Percentiles rank a stretch among this genome's conserved stretches.
Evolutionary conservation across 2,888 invertebrate genomes (phyloP).

Genomic region (Torymus auratus): DNA sequence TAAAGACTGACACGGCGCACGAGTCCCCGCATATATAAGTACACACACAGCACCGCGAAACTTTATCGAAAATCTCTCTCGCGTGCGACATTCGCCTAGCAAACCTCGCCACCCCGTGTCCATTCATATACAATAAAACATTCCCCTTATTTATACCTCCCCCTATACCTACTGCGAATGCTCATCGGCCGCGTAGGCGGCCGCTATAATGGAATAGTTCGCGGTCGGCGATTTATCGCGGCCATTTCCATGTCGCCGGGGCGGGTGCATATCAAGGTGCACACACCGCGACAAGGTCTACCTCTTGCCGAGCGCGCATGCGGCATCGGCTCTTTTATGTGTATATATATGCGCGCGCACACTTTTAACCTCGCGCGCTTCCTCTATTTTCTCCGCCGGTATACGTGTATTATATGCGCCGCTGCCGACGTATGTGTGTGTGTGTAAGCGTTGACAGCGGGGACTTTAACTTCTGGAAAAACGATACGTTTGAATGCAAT

Average conservation of each 20-base stretch:
- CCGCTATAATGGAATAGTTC: slow-evolving; percentile 75
- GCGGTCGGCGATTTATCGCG: slow-evolving; percentile 74
- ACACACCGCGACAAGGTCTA: slow-evolving; percentile 24
- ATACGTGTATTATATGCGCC: too few relatives aligned
- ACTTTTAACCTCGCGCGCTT: too few relatives aligned
- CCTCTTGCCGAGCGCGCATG: slow-evolving; percentile 12
- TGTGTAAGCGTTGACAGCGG: not conserved
- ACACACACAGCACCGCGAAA: not conserved
- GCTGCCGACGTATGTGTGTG: not conserved
- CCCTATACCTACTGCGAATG: not conserved
- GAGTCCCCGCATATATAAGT: not conserved
- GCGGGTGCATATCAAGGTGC: slow-evolving; percentile 62
- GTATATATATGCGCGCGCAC: too few relatives aligned
- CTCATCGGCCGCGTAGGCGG: slow-evolving; percentile 50
- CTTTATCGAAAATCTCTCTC: slow-evolving; percentile 47
- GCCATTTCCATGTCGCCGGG: slow-evolving; percentile 72
- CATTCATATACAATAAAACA: slow-evolving; percentile 16
- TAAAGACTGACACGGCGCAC: slow-evolving; percentile 14
- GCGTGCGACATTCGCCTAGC: slow-evolving; percentile 24
- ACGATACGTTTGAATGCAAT: too few relatives aligned
- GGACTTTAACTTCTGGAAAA: not conserved
- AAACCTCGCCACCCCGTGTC: not conserved
- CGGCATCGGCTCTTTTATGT: not conserved
- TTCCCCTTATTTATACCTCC: slow-evolving; percentile 29
- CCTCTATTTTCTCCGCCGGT: not conserved